phyloP scores from a whole-genome alignment of 2,113 vertebrate species.

The Phoenicopterus ruber region DNA sequence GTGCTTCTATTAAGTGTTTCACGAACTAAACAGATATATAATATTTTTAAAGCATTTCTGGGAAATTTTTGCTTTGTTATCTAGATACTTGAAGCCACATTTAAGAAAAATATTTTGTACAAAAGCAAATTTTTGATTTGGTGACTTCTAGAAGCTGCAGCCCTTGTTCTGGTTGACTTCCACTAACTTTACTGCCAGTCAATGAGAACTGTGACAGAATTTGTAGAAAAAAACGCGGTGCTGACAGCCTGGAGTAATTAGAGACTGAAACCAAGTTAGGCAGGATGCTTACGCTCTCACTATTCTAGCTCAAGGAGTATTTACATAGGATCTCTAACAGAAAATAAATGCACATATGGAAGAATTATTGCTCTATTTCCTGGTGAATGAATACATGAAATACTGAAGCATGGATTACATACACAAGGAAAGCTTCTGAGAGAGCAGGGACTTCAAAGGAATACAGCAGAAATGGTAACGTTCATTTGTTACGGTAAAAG shows the following conservation, averaged over 20 bases:
- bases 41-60: background rate
- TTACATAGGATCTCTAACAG: background rate
- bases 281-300: background rate
- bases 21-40: background rate
- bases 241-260: background rate
- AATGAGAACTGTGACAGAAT: background rate
- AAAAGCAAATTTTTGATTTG: background rate
- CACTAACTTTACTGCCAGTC: background rate
- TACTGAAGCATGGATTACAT: background rate
- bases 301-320: background rate
- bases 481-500: background rate
- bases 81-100: background rate
- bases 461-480: background rate
- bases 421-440: background rate
- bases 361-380: background rate
- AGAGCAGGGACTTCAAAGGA: background rate
- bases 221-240: background rate
- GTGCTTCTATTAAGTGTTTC: background rate
- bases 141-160: background rate
- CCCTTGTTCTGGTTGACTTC: background rate
- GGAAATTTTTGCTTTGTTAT: background rate
- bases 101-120: background rate
- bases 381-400: background rate
- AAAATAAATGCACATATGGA: background rate
- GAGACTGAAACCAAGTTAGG: background rate